Evolutionary conservation across 1,140 invertebrate species (phyloP), one percentile per base, ranked within the genome.

Genomic region (Lineus longissimus): DNA sequence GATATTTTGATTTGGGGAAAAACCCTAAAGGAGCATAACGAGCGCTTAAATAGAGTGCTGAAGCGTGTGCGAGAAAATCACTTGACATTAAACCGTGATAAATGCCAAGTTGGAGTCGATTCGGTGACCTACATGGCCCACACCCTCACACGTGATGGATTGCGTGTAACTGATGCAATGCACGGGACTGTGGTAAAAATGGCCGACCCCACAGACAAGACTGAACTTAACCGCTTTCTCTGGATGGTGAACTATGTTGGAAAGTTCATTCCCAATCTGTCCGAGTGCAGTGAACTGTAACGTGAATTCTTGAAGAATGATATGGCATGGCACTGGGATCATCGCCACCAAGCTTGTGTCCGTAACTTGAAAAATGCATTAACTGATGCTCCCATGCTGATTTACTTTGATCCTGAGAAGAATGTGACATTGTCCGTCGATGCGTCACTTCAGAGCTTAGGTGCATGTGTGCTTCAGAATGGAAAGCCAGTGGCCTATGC

Each of bases 151-250:
- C 15, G 1, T 36, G 31, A 63, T 36, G 55, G 76, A 79, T 64
- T 67, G 69, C 2, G 67, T 15, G 33, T 36, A 36, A 36, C 33
- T 15, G 33, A 36, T 15, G 15, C 67, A 6, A 82, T 82, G 61
- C 63, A 83, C 0, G 60, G 72, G 25, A 73, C 75, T 17, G 78
- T 84, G 19, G 47, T 55, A n/a, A 57, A 61, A 2, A 23, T 55
- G 11, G 15, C 59, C 13, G 6, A 1, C 13, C 67, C 64, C 13
- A 67, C 33, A 22, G 65, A 66, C n/a, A 56, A 59, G 2, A 22
- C 55, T 19, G 71, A 71, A 62, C 1, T 73, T n/a, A n/a, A 59
- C 23, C 58, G 60, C 31, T 72, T 73, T 41, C 47, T 70, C 2
- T 64, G 66, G 2, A 65, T 73, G 61, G 47, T 64, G 29, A 19